phyloP scores from a whole-genome alignment of 2,888 invertebrate species.

The Rugalucina vietnamica region DNA sequence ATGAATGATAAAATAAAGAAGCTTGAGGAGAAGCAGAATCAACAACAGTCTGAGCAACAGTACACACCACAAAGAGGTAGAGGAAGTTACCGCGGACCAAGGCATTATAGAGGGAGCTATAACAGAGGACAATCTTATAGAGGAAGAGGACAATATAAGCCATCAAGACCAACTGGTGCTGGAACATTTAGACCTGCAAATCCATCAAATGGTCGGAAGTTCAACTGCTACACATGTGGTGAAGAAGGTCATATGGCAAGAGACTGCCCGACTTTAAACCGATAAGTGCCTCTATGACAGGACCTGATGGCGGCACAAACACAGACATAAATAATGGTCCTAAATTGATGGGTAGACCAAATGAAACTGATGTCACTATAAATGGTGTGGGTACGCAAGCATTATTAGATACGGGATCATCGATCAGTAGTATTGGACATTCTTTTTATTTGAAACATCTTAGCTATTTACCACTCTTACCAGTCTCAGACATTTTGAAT shows the following conservation, averaged over 20 bases:
- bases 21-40: not conserved
- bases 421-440: constrained; percentile 19
- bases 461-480: not conserved
- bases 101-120: no score
- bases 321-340: not conserved
- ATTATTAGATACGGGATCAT: constrained; percentile 36
- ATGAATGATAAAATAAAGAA: not conserved
- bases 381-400: not conserved
- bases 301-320: not conserved
- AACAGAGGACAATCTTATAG: no score
- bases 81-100: no score
- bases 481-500: constrained; percentile 13
- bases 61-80: not conserved
- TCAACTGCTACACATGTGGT: not conserved
- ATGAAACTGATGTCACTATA: not conserved
- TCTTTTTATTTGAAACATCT: constrained; percentile 18
- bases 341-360: not conserved
- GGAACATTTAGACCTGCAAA: no score
- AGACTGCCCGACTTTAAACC: not conserved
- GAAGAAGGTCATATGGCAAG: not conserved
- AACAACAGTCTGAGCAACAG: no score
- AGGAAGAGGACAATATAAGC: no score
- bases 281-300: not conserved
- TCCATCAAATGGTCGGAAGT: no score
- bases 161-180: no score